Evolutionary conservation across 2,888 invertebrate genomes (phyloP), one percentile per base, ranked within the genome.

Genomic region (Rhodophaea formosa): DNA sequence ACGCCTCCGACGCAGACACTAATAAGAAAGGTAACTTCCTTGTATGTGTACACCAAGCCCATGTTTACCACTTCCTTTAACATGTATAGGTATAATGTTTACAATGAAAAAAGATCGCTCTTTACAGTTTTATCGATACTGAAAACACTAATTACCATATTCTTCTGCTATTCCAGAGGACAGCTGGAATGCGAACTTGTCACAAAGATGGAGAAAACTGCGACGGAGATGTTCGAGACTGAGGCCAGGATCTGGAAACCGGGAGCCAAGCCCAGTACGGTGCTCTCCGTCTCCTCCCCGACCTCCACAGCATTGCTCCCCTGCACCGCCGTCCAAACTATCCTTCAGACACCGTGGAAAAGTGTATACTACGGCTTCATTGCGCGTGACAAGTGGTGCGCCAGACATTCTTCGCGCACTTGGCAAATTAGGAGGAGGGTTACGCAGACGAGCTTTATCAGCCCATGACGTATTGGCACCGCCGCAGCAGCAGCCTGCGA

Each of bases 151-250:
- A 39, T n/a, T 1, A 2, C 12, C 39, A 47, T 35, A 54, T 56
- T 57, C 16, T 61, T 56, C 29, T 44, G 43, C 23, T 51, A 65
- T 93, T 92, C 68, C 92, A 95, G 95, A 95, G 80, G 92, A 95
- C 77, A 92, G 93, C 74, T 94, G 94, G 94, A 95, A 95, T 80
- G 94, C 95, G 66, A 95, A 94, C 75, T 92, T 95, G 65, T 94
- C 95, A 53, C 95, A 95, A 80, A 92, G 95, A 87, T 95, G 95
- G 95, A 91, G 95, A 68, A 93, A 95, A 74, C 87, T 95, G 61
- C 93, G 95, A 32, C 92, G 95, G 59, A 92, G 95, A 68, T 95
- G 95, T 79, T 93, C 94, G 56, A 92, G 95, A 55, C 87, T 95
- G 61, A 92, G 95, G 67, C 95, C 95, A 69, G 93, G 93, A 29